These are phyloP conservation scores for Echinometra lucunter DNA, from an alignment of 53 echinoderm and acorn worm genomes.

Conservation along the genomic window DNA sequence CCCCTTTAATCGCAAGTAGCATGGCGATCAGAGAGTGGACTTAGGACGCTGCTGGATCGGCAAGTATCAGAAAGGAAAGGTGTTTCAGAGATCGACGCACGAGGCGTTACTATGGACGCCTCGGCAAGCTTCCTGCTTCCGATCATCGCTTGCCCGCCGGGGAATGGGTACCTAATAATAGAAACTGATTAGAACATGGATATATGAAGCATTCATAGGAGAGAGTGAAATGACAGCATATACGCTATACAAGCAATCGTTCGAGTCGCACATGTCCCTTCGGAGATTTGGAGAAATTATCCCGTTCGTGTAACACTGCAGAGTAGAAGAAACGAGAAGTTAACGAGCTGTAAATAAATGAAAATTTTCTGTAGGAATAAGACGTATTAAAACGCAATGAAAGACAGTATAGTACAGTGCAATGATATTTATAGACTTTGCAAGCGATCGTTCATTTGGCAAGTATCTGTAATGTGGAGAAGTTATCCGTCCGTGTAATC, in stretches of 20 bases:
- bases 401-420: not conserved
- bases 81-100: not conserved
- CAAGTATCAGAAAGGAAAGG: not conserved
- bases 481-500: too few species aligned
- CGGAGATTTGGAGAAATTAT: too few species aligned
- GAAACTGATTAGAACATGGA: constrained; percentile 6
- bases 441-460: not conserved
- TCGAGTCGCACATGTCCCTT: too few species aligned
- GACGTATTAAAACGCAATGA: too few species aligned
- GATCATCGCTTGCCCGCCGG: not conserved
- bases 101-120: constrained; percentile 4
- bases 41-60: not conserved
- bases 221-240: not conserved
- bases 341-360: too few species aligned
- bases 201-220: not conserved
- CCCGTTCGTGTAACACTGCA: too few species aligned
- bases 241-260: too few species aligned
- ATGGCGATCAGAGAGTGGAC: not conserved
- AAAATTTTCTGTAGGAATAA: too few species aligned
- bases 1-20: too few species aligned
- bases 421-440: not conserved
- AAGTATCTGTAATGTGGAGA: too few species aligned
- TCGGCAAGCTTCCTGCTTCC: not conserved
- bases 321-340: too few species aligned
- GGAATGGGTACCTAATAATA: constrained; percentile 1